Base-by-base conservation (phyloP, 1,140 invertebrate genomes). In the Helicorthomorpha holstii region DNA sequence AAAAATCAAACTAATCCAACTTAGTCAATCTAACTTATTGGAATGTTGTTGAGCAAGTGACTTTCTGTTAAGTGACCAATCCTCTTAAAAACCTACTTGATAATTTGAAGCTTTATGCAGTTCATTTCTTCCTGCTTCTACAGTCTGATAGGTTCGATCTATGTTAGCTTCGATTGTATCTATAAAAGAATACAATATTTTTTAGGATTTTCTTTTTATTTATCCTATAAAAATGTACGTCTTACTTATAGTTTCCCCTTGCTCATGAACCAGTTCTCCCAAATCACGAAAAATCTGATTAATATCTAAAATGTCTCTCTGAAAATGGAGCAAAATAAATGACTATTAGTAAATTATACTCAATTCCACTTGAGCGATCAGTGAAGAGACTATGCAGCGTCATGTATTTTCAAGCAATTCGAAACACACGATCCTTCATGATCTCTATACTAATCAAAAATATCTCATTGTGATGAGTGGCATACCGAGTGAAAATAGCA, bases 211-310 rank as follows among this genome's bases (percentile, higher is more conserved):
- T 41, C 19, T 41, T 41, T 12, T 19, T 19, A 46, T 46, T 46
- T 46, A 22, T 10, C 7, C 44, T 46, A 22, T 19, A 46, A 7
- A 7, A 25, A 22, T 46, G 19, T 46, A 7, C 44, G 44, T 7
- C 75, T 75, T 75, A 93, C 89, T 86, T 58, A 94, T 76, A 51
- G 75, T 71, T 57, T 85, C 79, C 29, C 78, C 81, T 69, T 96
- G 91, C 58, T 82, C 76, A 61, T 82, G 71, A 1, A 92, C 83
- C 60, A 92, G 66, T 42, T 75, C 75, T 2, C 78, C 81, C n/a
- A 96, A 69, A 58, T 90, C 81, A 54, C 82, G 78, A 80, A 94
- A 94, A 49, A 95, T 91, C 65, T 87, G 78, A 67, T 91, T 91
- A 0, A 93, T 82, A 67, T 93, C 88, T 50, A 87, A 67, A 51